Conservation (phyloP, 2,888 invertebrate genomes). For the Ophion ventricosus region DNA sequence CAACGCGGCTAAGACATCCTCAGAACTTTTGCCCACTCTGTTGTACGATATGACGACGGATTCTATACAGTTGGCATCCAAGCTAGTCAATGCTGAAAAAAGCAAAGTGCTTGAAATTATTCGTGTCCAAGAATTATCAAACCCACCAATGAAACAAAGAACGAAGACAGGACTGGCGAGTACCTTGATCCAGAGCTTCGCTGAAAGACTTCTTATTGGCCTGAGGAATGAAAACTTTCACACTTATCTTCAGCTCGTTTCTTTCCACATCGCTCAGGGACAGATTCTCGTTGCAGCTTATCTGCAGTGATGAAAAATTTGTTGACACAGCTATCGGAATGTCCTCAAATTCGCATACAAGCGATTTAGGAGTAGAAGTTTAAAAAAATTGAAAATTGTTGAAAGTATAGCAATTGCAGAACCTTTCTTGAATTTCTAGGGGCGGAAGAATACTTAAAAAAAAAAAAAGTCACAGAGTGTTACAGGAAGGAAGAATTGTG, state of each 20-base stretch:
- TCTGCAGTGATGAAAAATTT: conserved; percentile 58
- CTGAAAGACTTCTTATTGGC: conserved; percentile 87
- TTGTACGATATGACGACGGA: conserved; percentile 93
- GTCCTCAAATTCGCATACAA: too few relatives aligned
- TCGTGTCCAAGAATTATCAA: not conserved
- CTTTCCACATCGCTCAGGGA: conserved; percentile 86
- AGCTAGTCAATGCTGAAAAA: conserved; percentile 88
- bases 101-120: conserved; percentile 29
- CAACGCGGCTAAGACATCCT: conserved; percentile 82
- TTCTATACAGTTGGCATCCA: conserved; percentile 90
- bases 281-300: conserved; percentile 72
- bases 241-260: conserved; percentile 92
- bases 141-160: not conserved
- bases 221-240: conserved; percentile 93
- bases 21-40: conserved; percentile 80
- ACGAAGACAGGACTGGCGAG: not conserved
- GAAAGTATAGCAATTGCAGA: too few relatives aligned
- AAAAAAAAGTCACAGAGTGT: too few relatives aligned
- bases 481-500: too few relatives aligned
- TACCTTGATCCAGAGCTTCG: conserved; percentile 91
- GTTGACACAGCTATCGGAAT: too few relatives aligned
- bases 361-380: too few relatives aligned
- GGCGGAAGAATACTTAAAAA: too few relatives aligned
- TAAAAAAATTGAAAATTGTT: too few relatives aligned
- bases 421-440: too few relatives aligned